Evolutionary conservation across 2,888 invertebrate genomes (phyloP), one percentile per base, ranked within the genome.

Genomic region (Hermaeophaga mercurialis): DNA sequence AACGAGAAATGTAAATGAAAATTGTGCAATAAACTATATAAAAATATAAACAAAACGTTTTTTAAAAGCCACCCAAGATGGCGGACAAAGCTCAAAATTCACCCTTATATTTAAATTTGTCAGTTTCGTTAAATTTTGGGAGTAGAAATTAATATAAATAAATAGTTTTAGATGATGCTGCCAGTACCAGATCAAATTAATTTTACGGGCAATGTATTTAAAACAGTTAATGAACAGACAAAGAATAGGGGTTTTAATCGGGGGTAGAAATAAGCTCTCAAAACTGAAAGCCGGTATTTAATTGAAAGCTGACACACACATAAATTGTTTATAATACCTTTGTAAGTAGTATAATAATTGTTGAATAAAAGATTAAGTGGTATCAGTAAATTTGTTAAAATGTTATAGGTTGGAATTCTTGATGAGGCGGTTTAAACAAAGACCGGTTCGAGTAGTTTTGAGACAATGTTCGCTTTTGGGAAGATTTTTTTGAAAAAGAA

Each of bases 11-110:
- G n/a, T 14, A 7, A 18, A 22, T 11, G 1, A 22, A 18, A 6
- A 39, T 15, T 17, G 6, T 12, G 14, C 9, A n/a, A 34, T 38
- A 4, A n/a, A 18, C n/a, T 38, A 5, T 14, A n/a, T 31, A 39
- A 28, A 5, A 8, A 54, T 39, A 14, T 14, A 41, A 24, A 24
- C 9, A 19, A 39, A 45, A 22, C 5, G 15, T 39, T 46, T 36
- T 17, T 45, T 39, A 44, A 38, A 49, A 18, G 19, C 7, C n/a
- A 12, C 31, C 49, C 44, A 56, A 56, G 24, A 50, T 56, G 56
- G 56, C 50, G 17, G 45, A 45, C 45, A 56, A 31, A 43, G 28
- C 31, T 15, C 17, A 49, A 56, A 56, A 50, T 38, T 50, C n/a
- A 49, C 56, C 56, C 45, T 48, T 50, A 28, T 17, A 14, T 33